phyloP scores from a whole-genome alignment of 2,797 vertebrate species.

The Hozukius guyotensis region DNA sequence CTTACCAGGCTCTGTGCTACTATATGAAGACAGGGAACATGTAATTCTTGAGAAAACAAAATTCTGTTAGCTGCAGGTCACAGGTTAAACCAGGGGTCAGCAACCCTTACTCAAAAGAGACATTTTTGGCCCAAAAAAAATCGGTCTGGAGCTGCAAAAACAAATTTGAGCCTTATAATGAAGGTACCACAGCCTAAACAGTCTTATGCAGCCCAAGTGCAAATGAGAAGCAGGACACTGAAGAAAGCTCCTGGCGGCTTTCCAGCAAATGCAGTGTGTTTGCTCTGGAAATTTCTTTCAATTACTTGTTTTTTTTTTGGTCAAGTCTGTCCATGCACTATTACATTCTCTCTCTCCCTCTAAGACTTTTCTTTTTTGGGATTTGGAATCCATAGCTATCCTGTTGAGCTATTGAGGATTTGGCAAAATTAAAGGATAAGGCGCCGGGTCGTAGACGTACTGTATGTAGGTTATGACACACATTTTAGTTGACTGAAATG shows the following conservation, averaged over 20 bases:
- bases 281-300: neutral
- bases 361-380: neutral
- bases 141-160: too few species aligned
- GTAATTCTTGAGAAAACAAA: neutral
- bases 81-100: neutral
- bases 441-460: neutral
- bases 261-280: neutral
- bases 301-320: neutral
- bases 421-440: neutral
- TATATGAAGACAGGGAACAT: neutral
- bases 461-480: neutral
- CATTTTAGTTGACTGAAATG: too few species aligned
- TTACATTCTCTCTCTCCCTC: neutral
- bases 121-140: neutral
- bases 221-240: neutral
- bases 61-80: neutral
- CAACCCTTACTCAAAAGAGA: neutral
- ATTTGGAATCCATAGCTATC: neutral
- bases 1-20: neutral
- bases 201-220: neutral
- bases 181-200: neutral
- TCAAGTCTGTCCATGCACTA: too few species aligned
- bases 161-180: neutral
- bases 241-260: neutral
- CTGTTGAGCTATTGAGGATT: neutral